These are phyloP conservation scores for Disparrhopalites patrizii DNA, from an alignment of 2,888 invertebrate species.

Conservation along the genomic window DNA sequence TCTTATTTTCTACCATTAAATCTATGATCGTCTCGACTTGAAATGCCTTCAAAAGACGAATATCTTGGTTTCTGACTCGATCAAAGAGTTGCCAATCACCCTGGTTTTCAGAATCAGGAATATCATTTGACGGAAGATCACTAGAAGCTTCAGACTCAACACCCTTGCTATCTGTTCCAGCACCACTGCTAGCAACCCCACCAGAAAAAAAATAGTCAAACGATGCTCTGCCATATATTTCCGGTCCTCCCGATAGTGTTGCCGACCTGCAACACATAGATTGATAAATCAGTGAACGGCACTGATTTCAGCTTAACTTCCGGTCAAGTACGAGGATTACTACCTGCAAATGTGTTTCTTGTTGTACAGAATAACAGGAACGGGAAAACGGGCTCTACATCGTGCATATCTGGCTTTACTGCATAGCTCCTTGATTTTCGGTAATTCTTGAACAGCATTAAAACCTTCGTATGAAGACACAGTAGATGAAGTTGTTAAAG, in stretches of 20 bases:
- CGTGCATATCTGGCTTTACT: constrained; percentile 66
- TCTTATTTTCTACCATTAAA: constrained; percentile 79
- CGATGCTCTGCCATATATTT: constrained; percentile 67
- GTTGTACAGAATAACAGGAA: constrained; percentile 72
- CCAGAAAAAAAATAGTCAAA: constrained; percentile 58
- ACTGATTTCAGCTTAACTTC: no score
- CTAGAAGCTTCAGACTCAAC: constrained; percentile 39
- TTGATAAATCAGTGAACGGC: no score
- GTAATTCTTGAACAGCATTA: constrained; percentile 48
- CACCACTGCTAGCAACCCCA: no score
- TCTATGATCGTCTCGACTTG: constrained; percentile 72
- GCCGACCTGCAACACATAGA: constrained; percentile 62
- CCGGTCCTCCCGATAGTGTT: constrained; percentile 68
- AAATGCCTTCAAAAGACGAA: constrained; percentile 64
- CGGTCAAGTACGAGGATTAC: no score
- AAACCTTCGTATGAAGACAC: constrained; percentile 21
- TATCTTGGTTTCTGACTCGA: constrained; percentile 63
- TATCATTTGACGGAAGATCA: no score
- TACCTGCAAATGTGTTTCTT: constrained; percentile 65
- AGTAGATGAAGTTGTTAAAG: constrained; percentile 4
- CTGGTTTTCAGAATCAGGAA: constrained; percentile 45
- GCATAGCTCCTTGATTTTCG: constrained; percentile 62
- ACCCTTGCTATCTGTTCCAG: constrained; percentile 49
- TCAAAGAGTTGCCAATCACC: constrained; percentile 61
- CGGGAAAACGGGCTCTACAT: constrained; percentile 69